These are phyloP conservation scores for Pteromalus puparum DNA, from an alignment of 1,140 invertebrate genomes.

Conservation along the genomic window DNA sequence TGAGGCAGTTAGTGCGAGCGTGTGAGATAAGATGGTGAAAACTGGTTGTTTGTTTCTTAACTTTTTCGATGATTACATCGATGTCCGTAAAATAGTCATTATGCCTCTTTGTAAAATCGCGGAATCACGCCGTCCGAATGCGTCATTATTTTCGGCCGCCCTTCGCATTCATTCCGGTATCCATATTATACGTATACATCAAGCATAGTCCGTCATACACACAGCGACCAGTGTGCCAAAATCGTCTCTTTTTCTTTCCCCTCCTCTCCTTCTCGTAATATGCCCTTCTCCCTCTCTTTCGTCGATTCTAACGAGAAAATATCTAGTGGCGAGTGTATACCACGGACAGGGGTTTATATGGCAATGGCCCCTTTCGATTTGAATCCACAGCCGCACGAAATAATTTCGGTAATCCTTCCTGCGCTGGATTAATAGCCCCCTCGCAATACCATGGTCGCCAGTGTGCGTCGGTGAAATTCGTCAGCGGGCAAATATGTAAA, in stretches of 20 bases:
- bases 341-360: neutral
- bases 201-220: neutral
- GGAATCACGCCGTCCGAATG: too few relatives aligned
- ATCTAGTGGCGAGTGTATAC: constrained; percentile 35
- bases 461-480: neutral
- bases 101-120: too few relatives aligned
- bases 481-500: constrained; percentile 27
- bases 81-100: too few relatives aligned
- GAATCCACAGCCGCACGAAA: constrained; percentile 47
- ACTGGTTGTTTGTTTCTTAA: neutral
- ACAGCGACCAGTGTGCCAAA: constrained; percentile 5
- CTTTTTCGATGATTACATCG: too few relatives aligned
- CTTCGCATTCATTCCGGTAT: constrained; percentile 18
- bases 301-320: constrained; percentile 42
- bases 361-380: constrained; percentile 36
- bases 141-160: constrained; percentile 19
- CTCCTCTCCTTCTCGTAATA: neutral
- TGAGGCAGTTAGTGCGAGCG: neutral
- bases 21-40: neutral
- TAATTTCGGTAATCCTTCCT: constrained; percentile 53
- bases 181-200: too few relatives aligned
- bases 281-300: constrained; percentile 21
- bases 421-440: constrained; percentile 49
- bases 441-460: neutral
- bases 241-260: constrained; percentile 48